Base-by-base conservation (phyloP, 1,140 invertebrate species). In the Drosophila mojavensis region DNA sequence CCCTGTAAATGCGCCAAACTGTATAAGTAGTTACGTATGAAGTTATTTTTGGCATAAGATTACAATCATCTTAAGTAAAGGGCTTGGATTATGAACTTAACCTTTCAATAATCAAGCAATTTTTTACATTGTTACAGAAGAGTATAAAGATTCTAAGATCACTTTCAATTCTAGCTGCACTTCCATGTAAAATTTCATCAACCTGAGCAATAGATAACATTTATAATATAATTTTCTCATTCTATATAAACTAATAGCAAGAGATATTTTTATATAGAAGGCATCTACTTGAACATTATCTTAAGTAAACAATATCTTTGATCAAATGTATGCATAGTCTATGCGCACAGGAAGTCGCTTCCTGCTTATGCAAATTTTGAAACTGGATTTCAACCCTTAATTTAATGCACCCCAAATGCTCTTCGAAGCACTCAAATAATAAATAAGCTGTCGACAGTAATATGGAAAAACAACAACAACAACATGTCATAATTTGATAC, bases 401-500 rank as follows among this genome's bases (percentile, higher is more conserved):
- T 10, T 11, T 5, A 47, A 47, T 39, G 67, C 24, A 60, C 28
- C 24, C n/a, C 5, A 67, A 65, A 59, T 36, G 56, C 48, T 39
- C 66, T 72, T 26, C 24, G 48, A 11, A 26, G 24, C 54, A 65
- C 62, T 71, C 3, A n/a, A 4, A 53, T 5, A 28, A 53, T 17
- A 50, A 26, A 55, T 59, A 56, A 50, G 20, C 50, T 65, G 48
- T 54, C 45, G 65, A 56, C 39, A 28, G 56, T 17, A 64, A 64
- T 41, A 15, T 47, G 60, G 33, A 72, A 45, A 60, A 64, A 73
- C 56, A 56, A 56, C 10, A 39, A 39, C 36, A 39, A 65, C 43
- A 39, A 54, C 59, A 68, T 75, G 48, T 7, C 59, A 75, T 64
- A 80, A 88, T 83, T 58, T 73, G 83, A 88, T 88, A 88, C 80